Evolutionary conservation across 2,888 invertebrate species (phyloP).

Genomic region (Sarcophaga carnaria): DNA sequence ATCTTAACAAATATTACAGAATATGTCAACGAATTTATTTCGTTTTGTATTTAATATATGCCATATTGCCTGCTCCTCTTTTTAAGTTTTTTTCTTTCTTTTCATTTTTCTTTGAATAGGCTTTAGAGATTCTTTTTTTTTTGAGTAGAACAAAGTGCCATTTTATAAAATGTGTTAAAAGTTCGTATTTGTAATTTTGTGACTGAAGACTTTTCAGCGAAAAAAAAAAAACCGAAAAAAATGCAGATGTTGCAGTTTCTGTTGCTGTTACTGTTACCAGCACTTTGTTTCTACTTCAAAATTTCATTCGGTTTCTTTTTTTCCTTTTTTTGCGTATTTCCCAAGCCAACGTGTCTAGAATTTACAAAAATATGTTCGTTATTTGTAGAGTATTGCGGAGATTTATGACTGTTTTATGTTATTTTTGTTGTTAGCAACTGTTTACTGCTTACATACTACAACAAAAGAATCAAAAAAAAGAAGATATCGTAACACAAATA

Average conservation of each 20-base stretch:
- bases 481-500: background rate
- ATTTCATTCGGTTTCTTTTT: background rate
- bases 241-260: slow-evolving; percentile 66
- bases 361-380: slow-evolving; percentile 33
- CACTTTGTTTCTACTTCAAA: background rate
- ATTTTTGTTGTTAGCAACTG: slow-evolving; percentile 48
- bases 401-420: slow-evolving; percentile 66
- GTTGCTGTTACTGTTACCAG: slow-evolving; percentile 17
- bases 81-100: background rate
- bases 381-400: slow-evolving; percentile 53
- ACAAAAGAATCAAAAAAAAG: background rate
- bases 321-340: background rate
- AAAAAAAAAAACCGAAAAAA: slow-evolving; percentile 28
- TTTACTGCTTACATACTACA: slow-evolving; percentile 48
- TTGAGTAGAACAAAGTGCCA: background rate
- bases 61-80: too few relatives aligned
- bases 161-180: slow-evolving; percentile 41
- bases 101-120: slow-evolving; percentile 27
- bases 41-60: background rate
- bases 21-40: background rate
- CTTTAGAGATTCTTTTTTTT: slow-evolving; percentile 28
- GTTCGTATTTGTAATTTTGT: slow-evolving; percentile 6
- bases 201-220: slow-evolving; percentile 50
- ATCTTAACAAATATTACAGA: too few relatives aligned
- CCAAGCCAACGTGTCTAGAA: slow-evolving; percentile 55